A percentile compares a stretch with the other conserved stretches of the same genome.
Evolutionary conservation across 2,113 vertebrate genomes (phyloP).

Genomic region (Otus sunia): DNA sequence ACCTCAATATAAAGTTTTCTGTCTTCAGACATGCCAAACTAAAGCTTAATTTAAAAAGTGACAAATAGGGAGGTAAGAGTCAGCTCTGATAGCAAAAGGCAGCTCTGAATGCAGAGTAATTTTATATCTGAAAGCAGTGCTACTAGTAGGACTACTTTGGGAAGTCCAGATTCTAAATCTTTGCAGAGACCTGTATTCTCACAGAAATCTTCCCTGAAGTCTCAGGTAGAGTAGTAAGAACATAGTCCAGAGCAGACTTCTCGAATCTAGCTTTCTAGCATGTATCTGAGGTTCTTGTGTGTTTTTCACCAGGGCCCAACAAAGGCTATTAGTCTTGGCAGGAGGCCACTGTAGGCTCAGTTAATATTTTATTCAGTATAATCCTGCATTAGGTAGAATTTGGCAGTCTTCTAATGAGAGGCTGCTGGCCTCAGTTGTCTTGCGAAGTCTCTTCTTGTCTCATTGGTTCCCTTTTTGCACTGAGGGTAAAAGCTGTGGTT

Average conservation of each 20-base stretch:
- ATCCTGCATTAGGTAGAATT: background rate
- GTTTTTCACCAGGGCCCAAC: background rate
- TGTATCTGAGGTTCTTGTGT: background rate
- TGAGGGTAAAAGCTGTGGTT: background rate
- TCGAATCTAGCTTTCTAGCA: background rate
- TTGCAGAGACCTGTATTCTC: background rate
- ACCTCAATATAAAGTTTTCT: background rate
- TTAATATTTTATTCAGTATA: conserved; percentile 14
- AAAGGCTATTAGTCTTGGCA: conserved; percentile 30
- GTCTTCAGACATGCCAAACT: background rate
- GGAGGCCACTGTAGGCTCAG: background rate
- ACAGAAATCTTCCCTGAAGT: background rate
- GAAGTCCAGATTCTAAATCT: background rate
- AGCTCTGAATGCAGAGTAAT: background rate
- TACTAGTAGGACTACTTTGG: background rate
- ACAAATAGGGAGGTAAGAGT: background rate
- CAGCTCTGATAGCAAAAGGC: background rate
- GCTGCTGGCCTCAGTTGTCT: background rate
- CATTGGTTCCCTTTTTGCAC: background rate
- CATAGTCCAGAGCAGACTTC: background rate
- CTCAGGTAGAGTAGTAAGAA: background rate
- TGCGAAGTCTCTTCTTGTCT: background rate
- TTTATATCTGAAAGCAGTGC: background rate
- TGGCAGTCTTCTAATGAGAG: background rate
- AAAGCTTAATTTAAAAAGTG: background rate